Percentiles rank a stretch among this genome's conserved stretches.
Evolutionary conservation across 2,888 invertebrate species (phyloP).

Genomic region (Chaitophorus viminalis): DNA sequence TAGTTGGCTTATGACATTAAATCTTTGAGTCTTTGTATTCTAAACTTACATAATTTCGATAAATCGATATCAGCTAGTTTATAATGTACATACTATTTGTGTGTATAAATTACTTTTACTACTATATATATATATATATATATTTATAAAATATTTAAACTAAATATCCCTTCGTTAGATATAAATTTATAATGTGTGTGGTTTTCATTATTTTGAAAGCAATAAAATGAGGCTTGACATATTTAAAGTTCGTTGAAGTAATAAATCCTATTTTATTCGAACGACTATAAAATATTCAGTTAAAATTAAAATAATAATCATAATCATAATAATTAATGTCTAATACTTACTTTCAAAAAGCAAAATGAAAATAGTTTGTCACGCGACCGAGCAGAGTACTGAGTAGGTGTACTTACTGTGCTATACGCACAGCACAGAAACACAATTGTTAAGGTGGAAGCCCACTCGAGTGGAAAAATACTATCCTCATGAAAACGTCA

Average conservation of each 20-base stretch:
- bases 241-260: not conserved
- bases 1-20: not conserved
- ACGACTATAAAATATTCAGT: not conserved
- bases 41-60: not conserved
- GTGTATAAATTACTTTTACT: too few relatives aligned
- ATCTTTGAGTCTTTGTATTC: not conserved
- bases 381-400: not conserved
- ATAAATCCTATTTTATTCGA: not conserved
- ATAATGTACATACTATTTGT: too few relatives aligned
- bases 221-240: not conserved
- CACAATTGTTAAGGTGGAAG: not conserved
- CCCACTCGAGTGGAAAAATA: conserved; percentile 8
- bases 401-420: not conserved
- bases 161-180: too few relatives aligned
- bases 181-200: not conserved
- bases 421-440: not conserved
- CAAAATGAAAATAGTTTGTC: not conserved
- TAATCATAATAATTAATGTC: not conserved
- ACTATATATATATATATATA: too few relatives aligned
- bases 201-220: not conserved
- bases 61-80: not conserved
- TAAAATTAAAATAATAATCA: not conserved
- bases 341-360: not conserved
- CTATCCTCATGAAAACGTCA: not conserved
- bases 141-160: too few relatives aligned